Conservation (phyloP, 2,797 vertebrate genomes). For the Saxicola maurus region DNA sequence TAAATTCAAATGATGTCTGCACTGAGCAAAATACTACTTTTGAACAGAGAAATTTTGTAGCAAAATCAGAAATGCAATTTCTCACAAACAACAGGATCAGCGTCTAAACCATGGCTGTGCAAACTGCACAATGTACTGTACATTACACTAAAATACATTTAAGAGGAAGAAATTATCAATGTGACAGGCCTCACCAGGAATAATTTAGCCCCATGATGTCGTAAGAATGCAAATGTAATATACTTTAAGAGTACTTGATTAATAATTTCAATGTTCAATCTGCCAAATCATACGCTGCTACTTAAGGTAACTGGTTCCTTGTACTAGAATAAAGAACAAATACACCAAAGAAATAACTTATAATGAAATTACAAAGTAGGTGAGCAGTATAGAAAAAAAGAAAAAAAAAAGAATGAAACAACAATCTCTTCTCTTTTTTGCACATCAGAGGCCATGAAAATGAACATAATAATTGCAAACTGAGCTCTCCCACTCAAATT, state of each 20-base stretch:
- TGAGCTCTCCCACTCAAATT: conserved; percentile 31
- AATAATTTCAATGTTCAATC: background rate
- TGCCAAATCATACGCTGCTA: background rate
- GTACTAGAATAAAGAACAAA: background rate
- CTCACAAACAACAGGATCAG: background rate
- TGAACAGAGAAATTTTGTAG: background rate
- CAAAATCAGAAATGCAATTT: background rate
- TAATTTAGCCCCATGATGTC: background rate
- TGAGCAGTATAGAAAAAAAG: background rate
- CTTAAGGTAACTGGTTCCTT: background rate
- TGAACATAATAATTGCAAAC: background rate
- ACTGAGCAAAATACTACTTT: background rate
- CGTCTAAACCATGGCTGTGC: background rate
- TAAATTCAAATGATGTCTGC: background rate
- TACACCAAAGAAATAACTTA: background rate
- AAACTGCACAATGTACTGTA: background rate
- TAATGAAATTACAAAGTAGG: background rate
- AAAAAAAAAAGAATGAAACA: background rate
- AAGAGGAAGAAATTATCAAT: background rate
- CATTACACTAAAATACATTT: background rate
- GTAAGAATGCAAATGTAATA: background rate
- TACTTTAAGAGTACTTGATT: background rate
- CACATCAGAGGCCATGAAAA: background rate
- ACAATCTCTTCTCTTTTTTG: background rate
- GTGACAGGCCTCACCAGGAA: background rate